Evolutionary conservation across 2,113 vertebrate species (phyloP).

Genomic region (Meriones unguiculatus): DNA sequence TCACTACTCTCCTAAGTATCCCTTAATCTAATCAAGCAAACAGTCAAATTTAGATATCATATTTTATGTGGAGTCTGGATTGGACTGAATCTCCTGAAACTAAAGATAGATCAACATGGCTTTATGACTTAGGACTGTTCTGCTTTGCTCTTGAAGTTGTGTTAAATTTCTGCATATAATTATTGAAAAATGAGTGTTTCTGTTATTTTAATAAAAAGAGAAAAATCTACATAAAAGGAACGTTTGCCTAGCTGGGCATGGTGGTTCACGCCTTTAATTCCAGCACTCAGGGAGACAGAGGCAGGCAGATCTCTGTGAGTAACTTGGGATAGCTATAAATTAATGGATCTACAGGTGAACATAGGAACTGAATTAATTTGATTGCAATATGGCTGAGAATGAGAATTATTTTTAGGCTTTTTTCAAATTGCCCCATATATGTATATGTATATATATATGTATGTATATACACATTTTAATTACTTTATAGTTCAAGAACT

Average conservation of each 20-base stretch:
- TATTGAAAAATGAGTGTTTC: not conserved
- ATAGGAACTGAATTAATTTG: constrained; percentile 2
- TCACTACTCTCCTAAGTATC: not conserved
- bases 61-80: not conserved
- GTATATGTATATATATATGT: too few species aligned
- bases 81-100: constrained; percentile 26
- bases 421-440: not conserved
- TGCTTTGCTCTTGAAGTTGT: constrained; percentile 1
- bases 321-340: not conserved
- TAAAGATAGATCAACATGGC: not conserved
- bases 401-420: constrained; percentile 27
- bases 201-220: constrained; percentile 11
- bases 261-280: too few species aligned
- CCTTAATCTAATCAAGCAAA: not conserved
- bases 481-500: constrained; percentile 33
- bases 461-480: not conserved
- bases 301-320: too few species aligned
- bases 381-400: not conserved
- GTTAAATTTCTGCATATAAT: constrained; percentile 17
- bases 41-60: not conserved
- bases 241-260: not conserved
- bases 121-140: constrained; percentile 36
- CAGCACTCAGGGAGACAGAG: too few species aligned
- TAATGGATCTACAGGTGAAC: not conserved
- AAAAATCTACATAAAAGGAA: not conserved